These are phyloP conservation scores for Holothuria glaberrima DNA, from an alignment of 35 echinoderm and acorn worm species.

Conservation along the genomic window DNA sequence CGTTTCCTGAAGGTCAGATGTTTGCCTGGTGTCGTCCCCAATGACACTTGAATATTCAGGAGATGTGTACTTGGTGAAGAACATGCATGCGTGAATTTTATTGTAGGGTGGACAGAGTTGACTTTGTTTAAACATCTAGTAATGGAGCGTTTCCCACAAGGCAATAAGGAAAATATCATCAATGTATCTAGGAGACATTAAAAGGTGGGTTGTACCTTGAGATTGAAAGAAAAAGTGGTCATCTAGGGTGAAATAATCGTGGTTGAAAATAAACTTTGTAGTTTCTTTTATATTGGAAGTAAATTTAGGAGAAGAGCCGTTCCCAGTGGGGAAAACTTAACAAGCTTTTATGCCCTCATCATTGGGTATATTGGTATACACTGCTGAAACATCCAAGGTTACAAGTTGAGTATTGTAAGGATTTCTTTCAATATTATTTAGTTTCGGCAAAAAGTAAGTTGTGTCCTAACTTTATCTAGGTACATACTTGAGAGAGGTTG, in stretches of 20 bases:
- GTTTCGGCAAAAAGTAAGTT: too few relatives aligned
- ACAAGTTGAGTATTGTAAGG: too few relatives aligned
- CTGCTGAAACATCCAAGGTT: constrained; percentile 26
- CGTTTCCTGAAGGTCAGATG: not conserved
- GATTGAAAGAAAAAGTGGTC: not conserved
- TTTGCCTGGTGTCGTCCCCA: not conserved
- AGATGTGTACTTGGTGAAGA: not conserved
- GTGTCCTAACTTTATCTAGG: too few relatives aligned
- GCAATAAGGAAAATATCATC: not conserved
- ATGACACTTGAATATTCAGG: not conserved
- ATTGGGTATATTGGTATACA: constrained; percentile 49
- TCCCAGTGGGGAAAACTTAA: not conserved
- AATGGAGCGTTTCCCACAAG: not conserved
- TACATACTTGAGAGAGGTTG: too few relatives aligned
- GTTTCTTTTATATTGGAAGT: not conserved
- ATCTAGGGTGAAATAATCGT: constrained; percentile 43
- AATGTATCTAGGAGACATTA: not conserved
- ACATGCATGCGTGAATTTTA: not conserved
- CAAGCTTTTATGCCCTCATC: constrained; percentile 21
- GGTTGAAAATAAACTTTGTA: constrained; percentile 11
- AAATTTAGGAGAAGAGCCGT: not conserved
- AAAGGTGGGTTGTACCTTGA: not conserved
- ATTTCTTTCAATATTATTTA: too few relatives aligned
- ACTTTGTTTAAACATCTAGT: not conserved
- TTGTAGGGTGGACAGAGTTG: not conserved